Conservation (phyloP, 2,113 vertebrate genomes). For the Willisornis vidua region DNA sequence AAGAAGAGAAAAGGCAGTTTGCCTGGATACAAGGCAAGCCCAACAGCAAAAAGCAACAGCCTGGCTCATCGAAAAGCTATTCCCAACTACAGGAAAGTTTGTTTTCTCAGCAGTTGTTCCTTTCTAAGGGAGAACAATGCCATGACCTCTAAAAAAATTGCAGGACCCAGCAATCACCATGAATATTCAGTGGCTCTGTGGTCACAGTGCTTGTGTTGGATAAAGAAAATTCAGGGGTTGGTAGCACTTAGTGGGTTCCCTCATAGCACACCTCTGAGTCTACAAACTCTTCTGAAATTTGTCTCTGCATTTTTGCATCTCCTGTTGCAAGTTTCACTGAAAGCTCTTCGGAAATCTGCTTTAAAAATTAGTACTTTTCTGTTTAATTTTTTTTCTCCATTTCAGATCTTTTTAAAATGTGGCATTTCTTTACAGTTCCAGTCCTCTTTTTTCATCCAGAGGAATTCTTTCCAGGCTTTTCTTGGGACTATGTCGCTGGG, state of each 20-base stretch:
- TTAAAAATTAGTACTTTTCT: not conserved
- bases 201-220: not conserved
- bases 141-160: not conserved
- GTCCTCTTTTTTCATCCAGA: not conserved
- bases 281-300: not conserved
- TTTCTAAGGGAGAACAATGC: not conserved
- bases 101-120: not conserved
- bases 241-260: not conserved
- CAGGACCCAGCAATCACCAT: not conserved
- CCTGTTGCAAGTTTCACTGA: not conserved
- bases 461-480: not conserved
- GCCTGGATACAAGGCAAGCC: not conserved
- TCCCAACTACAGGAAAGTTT: not conserved
- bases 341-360: not conserved
- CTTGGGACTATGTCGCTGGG: not conserved
- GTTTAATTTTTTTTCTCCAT: not conserved
- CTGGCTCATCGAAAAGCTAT: not conserved
- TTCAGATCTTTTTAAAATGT: not conserved
- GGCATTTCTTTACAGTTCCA: not conserved
- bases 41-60: not conserved
- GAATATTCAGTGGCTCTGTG: not conserved
- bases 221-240: not conserved
- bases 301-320: not conserved
- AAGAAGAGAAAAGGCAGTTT: not conserved
- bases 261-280: not conserved